phyloP scores from a whole-genome alignment of 2,888 invertebrate species.

The Acrobasis consociella region DNA sequence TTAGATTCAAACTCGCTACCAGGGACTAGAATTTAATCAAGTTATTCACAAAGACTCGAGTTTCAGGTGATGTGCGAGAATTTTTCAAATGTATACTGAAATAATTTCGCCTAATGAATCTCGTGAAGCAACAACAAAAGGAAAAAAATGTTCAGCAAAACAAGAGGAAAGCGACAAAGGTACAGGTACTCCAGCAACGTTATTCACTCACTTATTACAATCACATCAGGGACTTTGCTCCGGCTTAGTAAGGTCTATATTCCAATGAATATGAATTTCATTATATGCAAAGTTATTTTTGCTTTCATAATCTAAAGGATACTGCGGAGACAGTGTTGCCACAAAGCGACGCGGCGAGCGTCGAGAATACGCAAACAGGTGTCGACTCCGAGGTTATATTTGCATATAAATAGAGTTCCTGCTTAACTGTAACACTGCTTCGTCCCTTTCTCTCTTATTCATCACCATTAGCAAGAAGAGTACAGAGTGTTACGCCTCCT shows the following conservation, averaged over 20 bases:
- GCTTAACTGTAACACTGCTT: constrained; percentile 80
- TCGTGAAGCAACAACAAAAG: constrained; percentile 41
- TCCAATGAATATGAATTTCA: constrained; percentile 36
- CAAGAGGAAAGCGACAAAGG: constrained; percentile 41
- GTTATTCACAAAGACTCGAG: constrained; percentile 25
- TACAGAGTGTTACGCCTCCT: constrained; percentile 66
- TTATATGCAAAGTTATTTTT: constrained; percentile 43
- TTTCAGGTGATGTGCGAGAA: constrained; percentile 33
- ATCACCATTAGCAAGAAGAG: constrained; percentile 62
- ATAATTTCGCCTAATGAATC: constrained; percentile 46
- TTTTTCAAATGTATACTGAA: constrained; percentile 37
- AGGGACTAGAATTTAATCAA: constrained; percentile 22
- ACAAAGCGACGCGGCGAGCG: constrained; percentile 70
- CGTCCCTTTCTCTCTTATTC: constrained; percentile 73
- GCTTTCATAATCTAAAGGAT: constrained; percentile 67
- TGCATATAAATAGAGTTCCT: constrained; percentile 84
- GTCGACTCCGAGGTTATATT: constrained; percentile 81
- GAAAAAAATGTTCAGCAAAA: constrained; percentile 45
- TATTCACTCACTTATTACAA: constrained; percentile 16
- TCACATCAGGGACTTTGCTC: constrained; percentile 29
- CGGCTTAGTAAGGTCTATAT: constrained; percentile 40
- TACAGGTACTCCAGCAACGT: constrained; percentile 31
- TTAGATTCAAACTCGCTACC: constrained; percentile 22
- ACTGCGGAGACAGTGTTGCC: constrained; percentile 70
- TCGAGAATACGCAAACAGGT: constrained; percentile 82